Conservation (phyloP, 1,140 invertebrate genomes). For the Sinella curviseta region DNA sequence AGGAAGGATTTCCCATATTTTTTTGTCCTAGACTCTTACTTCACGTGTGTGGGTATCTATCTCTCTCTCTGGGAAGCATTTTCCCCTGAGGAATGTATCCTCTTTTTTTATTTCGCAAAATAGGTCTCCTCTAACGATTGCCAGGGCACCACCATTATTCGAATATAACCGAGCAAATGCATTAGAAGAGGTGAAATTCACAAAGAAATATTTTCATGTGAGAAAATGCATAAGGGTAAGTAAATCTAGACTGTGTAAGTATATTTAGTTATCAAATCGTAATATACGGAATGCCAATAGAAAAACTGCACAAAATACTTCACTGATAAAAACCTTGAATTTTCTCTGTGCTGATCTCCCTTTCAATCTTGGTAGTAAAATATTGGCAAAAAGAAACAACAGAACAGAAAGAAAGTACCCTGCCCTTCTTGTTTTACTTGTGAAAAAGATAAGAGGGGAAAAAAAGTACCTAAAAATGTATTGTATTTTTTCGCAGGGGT, state of each 20-base stretch:
- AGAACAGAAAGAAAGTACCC: background rate
- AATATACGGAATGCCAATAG: too few relatives aligned
- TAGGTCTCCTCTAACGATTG: too few relatives aligned
- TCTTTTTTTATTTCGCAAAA: background rate
- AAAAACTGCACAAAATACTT: too few relatives aligned
- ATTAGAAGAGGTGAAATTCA: too few relatives aligned
- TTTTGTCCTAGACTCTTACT: background rate
- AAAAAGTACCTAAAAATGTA: background rate
- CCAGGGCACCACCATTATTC: too few relatives aligned
- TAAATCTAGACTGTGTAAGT: too few relatives aligned
- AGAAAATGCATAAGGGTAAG: too few relatives aligned
- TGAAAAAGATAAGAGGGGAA: background rate
- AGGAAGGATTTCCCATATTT: background rate
- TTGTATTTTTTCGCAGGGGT: background rate
- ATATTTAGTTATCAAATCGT: too few relatives aligned
- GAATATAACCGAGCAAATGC: background rate
- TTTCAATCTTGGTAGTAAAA: too few relatives aligned
- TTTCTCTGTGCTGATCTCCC: too few relatives aligned
- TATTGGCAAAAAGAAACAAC: background rate
- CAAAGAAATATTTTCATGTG: too few relatives aligned
- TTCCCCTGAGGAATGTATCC: background rate
- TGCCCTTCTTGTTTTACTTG: background rate
- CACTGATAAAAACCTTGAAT: too few relatives aligned
- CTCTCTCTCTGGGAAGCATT: background rate
- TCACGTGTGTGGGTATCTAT: background rate